Evolutionary conservation across 2,888 invertebrate species (phyloP).

Genomic region (Philopedon plagiatum): DNA sequence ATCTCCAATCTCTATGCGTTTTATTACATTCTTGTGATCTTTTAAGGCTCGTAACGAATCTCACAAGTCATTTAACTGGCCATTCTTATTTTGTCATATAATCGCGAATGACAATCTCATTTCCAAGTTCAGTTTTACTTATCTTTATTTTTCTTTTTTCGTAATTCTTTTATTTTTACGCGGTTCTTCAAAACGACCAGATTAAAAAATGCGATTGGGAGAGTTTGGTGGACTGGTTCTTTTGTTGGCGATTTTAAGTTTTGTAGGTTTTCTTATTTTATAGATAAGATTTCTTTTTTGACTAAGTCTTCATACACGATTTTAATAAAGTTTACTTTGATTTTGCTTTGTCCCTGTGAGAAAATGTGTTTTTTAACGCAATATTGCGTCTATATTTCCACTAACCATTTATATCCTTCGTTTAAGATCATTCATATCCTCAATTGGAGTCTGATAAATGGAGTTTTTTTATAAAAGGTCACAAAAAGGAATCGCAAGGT

Average conservation of each 20-base stretch:
- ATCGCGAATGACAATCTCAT: constrained; percentile 36
- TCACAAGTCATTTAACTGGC: constrained; percentile 29
- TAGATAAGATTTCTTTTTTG: background rate
- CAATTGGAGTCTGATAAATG: no score
- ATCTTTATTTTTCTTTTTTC: constrained; percentile 38
- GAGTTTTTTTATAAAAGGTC: no score
- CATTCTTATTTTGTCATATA: constrained; percentile 38
- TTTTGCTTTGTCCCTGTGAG: background rate
- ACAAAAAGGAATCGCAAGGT: no score
- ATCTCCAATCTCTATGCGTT: constrained; percentile 25
- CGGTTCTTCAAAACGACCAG: constrained; percentile 16
- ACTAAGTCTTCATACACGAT: background rate
- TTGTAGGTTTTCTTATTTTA: background rate
- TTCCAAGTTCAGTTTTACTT: constrained; percentile 30
- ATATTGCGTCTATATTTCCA: no score
- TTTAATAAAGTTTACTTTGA: background rate
- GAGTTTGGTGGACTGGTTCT: constrained; percentile 17
- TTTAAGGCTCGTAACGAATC: constrained; percentile 17
- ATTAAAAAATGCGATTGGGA: constrained; percentile 27
- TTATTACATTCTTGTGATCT: constrained; percentile 26
- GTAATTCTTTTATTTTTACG: constrained; percentile 16
- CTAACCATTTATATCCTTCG: no score
- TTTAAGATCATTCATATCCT: no score
- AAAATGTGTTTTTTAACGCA: background rate
- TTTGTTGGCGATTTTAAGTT: constrained; percentile 13